Conservation (phyloP, 2,113 vertebrate species). For the Pogona vitticeps region DNA sequence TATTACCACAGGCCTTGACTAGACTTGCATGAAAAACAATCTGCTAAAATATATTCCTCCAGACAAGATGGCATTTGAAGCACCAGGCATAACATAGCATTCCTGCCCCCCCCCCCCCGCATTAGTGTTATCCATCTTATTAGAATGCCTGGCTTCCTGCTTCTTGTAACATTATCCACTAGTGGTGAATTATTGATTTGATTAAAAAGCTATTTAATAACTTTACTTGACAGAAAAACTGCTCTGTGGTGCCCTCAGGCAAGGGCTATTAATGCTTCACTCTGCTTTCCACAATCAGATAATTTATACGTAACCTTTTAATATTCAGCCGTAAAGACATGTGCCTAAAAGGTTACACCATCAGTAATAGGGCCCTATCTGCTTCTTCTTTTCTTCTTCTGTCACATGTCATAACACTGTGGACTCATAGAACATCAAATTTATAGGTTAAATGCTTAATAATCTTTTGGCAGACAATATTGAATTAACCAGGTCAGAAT, state of each 20-base stretch:
- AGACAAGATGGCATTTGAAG: background rate
- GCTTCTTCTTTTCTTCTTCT: background rate
- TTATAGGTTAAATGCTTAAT: background rate
- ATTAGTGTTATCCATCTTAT: constrained; percentile 39
- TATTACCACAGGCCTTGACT: background rate
- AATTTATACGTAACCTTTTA: constrained; percentile 45
- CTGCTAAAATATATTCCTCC: background rate
- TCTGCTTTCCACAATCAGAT: background rate
- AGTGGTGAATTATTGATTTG: constrained; percentile 57
- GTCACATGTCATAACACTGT: background rate
- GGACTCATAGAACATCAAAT: background rate
- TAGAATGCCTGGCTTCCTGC: constrained; percentile 34
- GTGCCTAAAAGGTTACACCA: constrained; percentile 13
- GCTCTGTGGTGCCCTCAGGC: constrained; percentile 38
- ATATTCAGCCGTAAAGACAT: constrained; percentile 22
- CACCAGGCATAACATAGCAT: background rate
- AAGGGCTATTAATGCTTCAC: constrained; percentile 31
- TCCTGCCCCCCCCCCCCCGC: rapidly evolving
- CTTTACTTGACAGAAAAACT: constrained; percentile 60
- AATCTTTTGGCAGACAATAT: background rate
- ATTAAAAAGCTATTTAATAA: constrained; percentile 68
- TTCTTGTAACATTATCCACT: constrained; percentile 26
- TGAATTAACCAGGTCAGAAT: background rate
- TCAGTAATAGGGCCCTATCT: background rate
- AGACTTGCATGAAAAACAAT: background rate